Percentiles rank a stretch among this genome's conserved stretches.
Conservation (phyloP, 2,888 invertebrate genomes). For the Oxycera nigricornis region DNA sequence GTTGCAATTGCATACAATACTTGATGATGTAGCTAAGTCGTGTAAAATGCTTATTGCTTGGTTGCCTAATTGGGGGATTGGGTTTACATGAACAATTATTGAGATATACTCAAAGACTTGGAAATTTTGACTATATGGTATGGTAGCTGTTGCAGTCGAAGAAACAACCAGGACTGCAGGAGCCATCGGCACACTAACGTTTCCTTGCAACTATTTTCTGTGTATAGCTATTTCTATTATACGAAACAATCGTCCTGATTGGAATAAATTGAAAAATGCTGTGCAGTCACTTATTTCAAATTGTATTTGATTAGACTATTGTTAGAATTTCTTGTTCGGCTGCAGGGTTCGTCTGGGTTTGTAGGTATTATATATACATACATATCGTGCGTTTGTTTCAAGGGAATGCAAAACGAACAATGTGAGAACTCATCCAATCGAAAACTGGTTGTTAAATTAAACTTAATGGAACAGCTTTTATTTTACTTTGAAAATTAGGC, state of each 20-base stretch:
- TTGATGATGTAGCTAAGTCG: background rate
- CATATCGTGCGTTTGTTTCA: too few species aligned
- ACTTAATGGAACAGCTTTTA: too few species aligned
- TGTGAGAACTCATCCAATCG: too few species aligned
- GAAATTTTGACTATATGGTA: conserved; percentile 1
- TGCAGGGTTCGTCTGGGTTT: background rate
- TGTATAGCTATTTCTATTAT: too few species aligned
- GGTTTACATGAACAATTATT: too few species aligned
- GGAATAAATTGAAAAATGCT: conserved; percentile 25
- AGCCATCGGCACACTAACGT: background rate
- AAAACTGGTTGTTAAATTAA: too few species aligned
- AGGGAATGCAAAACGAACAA: too few species aligned
- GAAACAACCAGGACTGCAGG: background rate
- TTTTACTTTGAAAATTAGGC: too few species aligned
- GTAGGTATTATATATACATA: background rate
- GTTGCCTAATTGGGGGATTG: too few species aligned
- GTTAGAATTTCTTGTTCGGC: background rate
- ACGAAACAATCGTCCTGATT: conserved; percentile 21
- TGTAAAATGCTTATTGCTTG: too few species aligned
- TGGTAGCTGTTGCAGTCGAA: background rate
- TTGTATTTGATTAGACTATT: conserved; percentile 19
- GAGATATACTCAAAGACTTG: background rate
- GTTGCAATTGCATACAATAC: background rate
- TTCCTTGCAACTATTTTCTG: background rate
- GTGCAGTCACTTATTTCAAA: background rate